These are phyloP conservation scores for Lucifuga dentata DNA, from an alignment of 2,113 vertebrate species.

Conservation along the genomic window DNA sequence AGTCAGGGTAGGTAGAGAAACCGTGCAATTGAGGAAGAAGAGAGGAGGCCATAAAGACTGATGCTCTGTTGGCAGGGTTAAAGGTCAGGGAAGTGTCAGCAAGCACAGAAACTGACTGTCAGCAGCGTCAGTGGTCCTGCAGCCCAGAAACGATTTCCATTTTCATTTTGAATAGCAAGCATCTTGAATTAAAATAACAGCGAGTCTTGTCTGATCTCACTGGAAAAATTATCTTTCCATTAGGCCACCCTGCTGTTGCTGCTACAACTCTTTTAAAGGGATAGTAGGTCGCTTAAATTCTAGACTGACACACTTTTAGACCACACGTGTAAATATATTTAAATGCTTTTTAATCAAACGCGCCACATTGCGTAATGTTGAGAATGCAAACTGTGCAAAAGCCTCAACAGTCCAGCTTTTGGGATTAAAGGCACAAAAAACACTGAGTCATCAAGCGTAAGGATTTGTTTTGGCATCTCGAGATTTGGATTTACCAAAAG, in stretches of 20 bases:
- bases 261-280: constrained; percentile 21
- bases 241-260: constrained; percentile 19
- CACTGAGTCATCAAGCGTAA: constrained; percentile 22
- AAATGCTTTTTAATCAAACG: no score
- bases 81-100: constrained; percentile 48
- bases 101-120: constrained; percentile 52
- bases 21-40: constrained; percentile 18
- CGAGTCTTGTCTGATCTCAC: constrained; percentile 20
- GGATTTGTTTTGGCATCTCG: constrained; percentile 62
- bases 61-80: constrained; percentile 40
- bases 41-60: constrained; percentile 32
- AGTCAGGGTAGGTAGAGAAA: constrained; percentile 15
- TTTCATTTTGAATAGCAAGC: constrained; percentile 21
- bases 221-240: constrained; percentile 44
- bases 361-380: no score
- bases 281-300: neutral
- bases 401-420: no score
- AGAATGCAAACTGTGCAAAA: no score
- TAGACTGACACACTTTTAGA: constrained; percentile 19
- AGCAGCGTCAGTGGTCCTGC: constrained; percentile 31
- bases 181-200: constrained; percentile 14
- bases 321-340: no score
- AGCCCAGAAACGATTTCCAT: neutral
- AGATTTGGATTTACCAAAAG: constrained; percentile 56
- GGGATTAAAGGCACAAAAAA: constrained; percentile 26